These are phyloP conservation scores for Malacoctenus gilli DNA, from an alignment of 2,797 vertebrate genomes.

Conservation along the genomic window DNA sequence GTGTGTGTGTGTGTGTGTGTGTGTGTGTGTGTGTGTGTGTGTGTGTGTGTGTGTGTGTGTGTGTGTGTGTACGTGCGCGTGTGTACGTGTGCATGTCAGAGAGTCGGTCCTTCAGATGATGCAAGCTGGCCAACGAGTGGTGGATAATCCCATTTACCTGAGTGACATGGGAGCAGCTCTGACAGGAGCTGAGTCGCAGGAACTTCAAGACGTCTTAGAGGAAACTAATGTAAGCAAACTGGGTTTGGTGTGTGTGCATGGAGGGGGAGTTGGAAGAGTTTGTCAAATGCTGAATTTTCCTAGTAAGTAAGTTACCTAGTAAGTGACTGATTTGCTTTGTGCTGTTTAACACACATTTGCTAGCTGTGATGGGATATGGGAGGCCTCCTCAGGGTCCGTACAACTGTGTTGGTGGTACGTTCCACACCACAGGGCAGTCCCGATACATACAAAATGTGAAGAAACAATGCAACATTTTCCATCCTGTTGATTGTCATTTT, in stretches of 20 bases:
- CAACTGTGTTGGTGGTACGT: too few species aligned
- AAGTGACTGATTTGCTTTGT: too few species aligned
- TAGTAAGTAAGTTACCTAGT: too few species aligned
- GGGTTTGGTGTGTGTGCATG: neutral
- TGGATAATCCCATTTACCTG: conserved; percentile 97
- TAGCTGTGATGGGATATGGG: too few species aligned
- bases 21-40: too few species aligned
- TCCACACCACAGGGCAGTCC: too few species aligned
- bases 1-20: too few species aligned
- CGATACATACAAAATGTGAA: too few species aligned
- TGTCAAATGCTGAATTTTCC: neutral
- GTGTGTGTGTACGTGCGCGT: neutral
- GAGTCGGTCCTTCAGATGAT: conserved; percentile 99
- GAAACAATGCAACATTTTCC: too few species aligned
- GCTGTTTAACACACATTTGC: too few species aligned
- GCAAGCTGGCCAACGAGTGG: conserved; percentile 97
- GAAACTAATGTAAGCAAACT: conserved; percentile 88
- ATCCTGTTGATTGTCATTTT: too few species aligned
- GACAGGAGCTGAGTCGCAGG: conserved; percentile 93
- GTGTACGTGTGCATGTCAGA: conserved; percentile 66
- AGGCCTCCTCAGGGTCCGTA: too few species aligned
- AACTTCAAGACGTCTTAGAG: conserved; percentile 95
- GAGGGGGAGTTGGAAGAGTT: neutral
- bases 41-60: conserved; percentile 1
- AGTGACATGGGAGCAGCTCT: conserved; percentile 98